These are phyloP conservation scores for Caenorhabditis virilis DNA, from an alignment of 2,888 invertebrate species.

Conservation along the genomic window DNA sequence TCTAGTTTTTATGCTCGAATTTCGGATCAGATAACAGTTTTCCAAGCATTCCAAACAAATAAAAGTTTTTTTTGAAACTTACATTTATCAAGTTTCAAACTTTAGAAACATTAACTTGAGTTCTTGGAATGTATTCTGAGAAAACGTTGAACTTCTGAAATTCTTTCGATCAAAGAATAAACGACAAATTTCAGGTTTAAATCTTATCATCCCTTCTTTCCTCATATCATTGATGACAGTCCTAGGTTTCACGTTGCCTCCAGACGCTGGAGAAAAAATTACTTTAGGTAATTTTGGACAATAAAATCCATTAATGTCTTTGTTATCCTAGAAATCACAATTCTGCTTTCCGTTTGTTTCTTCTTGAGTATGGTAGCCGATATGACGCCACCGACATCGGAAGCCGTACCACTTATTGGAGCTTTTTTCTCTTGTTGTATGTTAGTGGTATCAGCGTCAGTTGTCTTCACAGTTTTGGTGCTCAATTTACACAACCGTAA, in stretches of 20 bases:
- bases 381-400: constrained; percentile 80
- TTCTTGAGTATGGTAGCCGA: constrained; percentile 96
- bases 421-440: constrained; percentile 61
- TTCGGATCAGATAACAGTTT: no score
- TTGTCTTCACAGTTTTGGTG: constrained; percentile 58
- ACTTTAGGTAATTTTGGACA: no score
- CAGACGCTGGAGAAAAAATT: constrained; percentile 97
- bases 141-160: no score
- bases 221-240: constrained; percentile 98
- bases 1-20: no score
- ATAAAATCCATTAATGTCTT: no score
- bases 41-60: no score
- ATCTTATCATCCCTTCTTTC: constrained; percentile 97
- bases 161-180: no score
- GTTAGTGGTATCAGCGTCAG: constrained; percentile 58
- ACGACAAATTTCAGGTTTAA: constrained; percentile 84
- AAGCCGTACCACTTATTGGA: constrained; percentile 62
- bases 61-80: not conserved
- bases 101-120: no score
- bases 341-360: constrained; percentile 86
- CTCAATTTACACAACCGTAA: constrained; percentile 57
- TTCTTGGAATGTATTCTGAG: no score
- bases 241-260: constrained; percentile 94
- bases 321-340: constrained; percentile 57
- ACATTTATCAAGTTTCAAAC: no score